A percentile compares a stretch with the other conserved stretches of the same genome.
Conservation (phyloP, 2,888 invertebrate species). For the Ectropis crepuscularia region DNA sequence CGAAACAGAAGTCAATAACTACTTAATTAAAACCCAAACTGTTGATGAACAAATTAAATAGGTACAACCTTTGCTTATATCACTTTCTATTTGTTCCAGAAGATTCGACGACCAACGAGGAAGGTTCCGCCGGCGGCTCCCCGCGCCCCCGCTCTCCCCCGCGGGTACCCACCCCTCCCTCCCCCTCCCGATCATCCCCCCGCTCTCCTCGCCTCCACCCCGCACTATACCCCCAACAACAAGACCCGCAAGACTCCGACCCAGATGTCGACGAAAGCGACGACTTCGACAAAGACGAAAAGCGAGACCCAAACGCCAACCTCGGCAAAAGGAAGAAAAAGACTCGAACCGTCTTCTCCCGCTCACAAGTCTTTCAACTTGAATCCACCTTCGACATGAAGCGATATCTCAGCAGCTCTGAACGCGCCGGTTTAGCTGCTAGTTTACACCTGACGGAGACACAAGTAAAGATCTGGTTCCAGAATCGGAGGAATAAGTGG, state of each 20-base stretch:
- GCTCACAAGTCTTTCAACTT: slow-evolving; percentile 97
- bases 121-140: slow-evolving; percentile 81
- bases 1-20: too few relatives aligned
- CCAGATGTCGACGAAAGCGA: slow-evolving; percentile 90
- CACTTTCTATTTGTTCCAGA: slow-evolving; percentile 84
- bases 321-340: slow-evolving; percentile 96
- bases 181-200: slow-evolving; percentile 74
- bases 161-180: slow-evolving; percentile 79
- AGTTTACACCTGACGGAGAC: slow-evolving; percentile 97
- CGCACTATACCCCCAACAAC: slow-evolving; percentile 74
- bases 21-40: too few relatives aligned
- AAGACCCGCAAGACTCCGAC: slow-evolving; percentile 87
- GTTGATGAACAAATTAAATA: neutral
- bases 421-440: slow-evolving; percentile 95
- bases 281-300: slow-evolving; percentile 87
- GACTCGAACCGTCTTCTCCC: slow-evolving; percentile 96
- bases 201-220: slow-evolving; percentile 75
- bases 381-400: slow-evolving; percentile 98
- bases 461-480: slow-evolving; percentile 98
- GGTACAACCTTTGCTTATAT: neutral
- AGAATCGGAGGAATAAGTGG: slow-evolving; percentile 97
- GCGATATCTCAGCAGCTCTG: slow-evolving; percentile 95
- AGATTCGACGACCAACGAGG: slow-evolving; percentile 89
- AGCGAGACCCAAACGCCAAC: slow-evolving; percentile 84
- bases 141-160: slow-evolving; percentile 88